A percentile compares a stretch with the other conserved stretches of the same genome.
Conservation (phyloP, 2,888 invertebrate species). For the Hirtodrosophila confusa region DNA sequence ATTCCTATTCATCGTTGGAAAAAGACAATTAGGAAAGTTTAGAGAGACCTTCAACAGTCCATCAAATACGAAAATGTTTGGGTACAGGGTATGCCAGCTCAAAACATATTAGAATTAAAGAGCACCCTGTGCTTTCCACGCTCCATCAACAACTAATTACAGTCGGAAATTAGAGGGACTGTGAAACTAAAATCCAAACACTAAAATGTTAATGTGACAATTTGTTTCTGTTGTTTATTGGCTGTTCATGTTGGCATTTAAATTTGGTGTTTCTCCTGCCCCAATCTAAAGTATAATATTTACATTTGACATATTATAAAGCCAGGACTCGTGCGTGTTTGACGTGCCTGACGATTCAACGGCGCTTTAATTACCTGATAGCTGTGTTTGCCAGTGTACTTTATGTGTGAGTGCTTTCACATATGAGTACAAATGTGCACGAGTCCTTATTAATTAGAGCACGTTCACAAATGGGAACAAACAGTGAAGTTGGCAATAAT, state of each 20-base stretch:
- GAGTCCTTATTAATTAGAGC: constrained; percentile 71
- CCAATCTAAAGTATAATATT: constrained; percentile 11
- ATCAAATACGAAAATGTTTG: no score
- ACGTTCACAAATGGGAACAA: constrained; percentile 48
- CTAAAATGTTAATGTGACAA: constrained; percentile 27
- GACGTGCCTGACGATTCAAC: constrained; percentile 51
- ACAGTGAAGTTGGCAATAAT: constrained; percentile 52
- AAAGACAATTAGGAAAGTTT: no score
- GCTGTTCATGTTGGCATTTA: constrained; percentile 14
- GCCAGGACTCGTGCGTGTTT: constrained; percentile 35
- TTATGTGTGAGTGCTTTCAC: constrained; percentile 16
- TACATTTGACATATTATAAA: constrained; percentile 21
- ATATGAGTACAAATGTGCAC: constrained; percentile 32
- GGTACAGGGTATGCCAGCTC: no score
- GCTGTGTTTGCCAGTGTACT: constrained; percentile 34
- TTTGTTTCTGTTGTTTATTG: constrained; percentile 20
- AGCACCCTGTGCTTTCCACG: neutral
- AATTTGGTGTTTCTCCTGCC: neutral
- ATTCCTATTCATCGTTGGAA: no score
- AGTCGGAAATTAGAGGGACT: neutral
- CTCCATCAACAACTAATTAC: constrained; percentile 11
- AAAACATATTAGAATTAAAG: no score
- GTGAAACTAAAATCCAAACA: constrained; percentile 15
- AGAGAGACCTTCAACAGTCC: no score
- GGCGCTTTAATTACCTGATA: constrained; percentile 65